Evolutionary conservation across 1,140 invertebrate genomes (phyloP).

Genomic region (Sarcophaga bullata): DNA sequence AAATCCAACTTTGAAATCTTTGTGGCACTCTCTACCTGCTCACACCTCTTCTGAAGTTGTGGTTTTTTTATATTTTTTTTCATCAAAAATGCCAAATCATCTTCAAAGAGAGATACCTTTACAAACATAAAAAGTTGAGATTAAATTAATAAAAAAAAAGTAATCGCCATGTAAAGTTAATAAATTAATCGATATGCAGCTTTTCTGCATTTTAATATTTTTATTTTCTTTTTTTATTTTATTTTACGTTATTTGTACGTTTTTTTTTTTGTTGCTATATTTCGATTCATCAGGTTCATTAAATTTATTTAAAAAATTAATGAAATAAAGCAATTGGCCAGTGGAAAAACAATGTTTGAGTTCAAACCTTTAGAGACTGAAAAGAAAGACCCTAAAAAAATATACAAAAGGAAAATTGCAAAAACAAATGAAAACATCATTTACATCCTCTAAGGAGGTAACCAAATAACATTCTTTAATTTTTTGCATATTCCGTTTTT

Average conservation of each 20-base stretch:
- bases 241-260: too few species aligned
- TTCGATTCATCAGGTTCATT: too few species aligned
- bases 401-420: neutral
- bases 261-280: too few species aligned
- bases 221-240: too few species aligned
- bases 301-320: too few species aligned
- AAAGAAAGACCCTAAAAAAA: constrained; percentile 1
- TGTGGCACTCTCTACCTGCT: neutral
- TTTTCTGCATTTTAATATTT: too few species aligned
- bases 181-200: too few species aligned
- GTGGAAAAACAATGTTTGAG: neutral
- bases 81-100: constrained; percentile 28
- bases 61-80: neutral
- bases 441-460: neutral
- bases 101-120: neutral
- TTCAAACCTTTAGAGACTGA: constrained; percentile 10
- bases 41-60: neutral
- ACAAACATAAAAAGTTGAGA: too few species aligned
- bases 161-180: too few species aligned
- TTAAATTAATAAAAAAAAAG: too few species aligned
- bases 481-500: constrained; percentile 3
- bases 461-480: neutral
- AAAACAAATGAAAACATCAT: constrained; percentile 2
- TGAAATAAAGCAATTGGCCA: neutral
- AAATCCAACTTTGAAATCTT: neutral